Evolutionary conservation across 2,113 vertebrate genomes (phyloP).

Genomic region (Acrocephalus arundinaceus): DNA sequence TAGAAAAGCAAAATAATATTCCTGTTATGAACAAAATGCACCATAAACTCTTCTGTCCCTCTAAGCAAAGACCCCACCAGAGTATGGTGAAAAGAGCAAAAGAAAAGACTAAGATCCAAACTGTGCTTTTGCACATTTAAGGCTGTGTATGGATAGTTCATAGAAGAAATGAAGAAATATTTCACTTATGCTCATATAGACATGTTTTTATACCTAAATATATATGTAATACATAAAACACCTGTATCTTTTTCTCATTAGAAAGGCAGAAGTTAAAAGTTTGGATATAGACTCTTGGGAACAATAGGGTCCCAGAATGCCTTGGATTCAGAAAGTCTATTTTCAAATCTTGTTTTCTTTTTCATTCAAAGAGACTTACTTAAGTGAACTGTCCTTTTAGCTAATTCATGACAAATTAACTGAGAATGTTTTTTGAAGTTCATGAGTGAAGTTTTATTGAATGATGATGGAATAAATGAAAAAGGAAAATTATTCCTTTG

Average conservation of each 20-base stretch:
- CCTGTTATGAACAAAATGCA: neutral
- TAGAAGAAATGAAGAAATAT: neutral
- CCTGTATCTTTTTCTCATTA: neutral
- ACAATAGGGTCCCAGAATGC: accelerated
- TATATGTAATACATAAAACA: neutral
- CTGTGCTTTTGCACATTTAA: neutral
- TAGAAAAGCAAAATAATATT: neutral
- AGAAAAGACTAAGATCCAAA: neutral
- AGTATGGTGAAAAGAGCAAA: neutral
- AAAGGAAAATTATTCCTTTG: neutral
- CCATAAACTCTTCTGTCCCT: neutral
- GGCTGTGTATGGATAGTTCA: neutral
- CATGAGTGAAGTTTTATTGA: neutral
- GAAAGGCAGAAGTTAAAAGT: neutral
- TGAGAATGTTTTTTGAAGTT: neutral
- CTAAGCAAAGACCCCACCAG: neutral
- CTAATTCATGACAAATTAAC: neutral
- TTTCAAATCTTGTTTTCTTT: neutral
- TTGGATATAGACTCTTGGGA: neutral
- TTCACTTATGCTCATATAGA: neutral
- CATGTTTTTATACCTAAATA: neutral
- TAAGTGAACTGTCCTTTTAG: neutral
- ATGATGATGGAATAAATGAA: neutral
- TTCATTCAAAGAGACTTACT: neutral
- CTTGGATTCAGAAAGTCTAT: neutral